A percentile compares a stretch with the other conserved stretches of the same genome.
These are phyloP conservation scores for Sarcophaga subvicina DNA, from an alignment of 2,888 invertebrate species.

Conservation along the genomic window DNA sequence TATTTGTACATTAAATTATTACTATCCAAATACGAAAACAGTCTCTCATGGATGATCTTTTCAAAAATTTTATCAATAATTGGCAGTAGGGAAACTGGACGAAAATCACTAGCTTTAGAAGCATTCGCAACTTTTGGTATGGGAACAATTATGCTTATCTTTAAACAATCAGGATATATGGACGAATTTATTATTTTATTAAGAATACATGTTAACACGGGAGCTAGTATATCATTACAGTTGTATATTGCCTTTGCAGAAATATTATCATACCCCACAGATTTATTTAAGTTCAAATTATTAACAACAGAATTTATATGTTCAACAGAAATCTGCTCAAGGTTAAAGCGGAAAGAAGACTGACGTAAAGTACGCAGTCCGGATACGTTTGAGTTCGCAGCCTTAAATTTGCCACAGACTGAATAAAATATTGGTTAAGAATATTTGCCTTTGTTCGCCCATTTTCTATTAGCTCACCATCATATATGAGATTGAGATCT, in stretches of 20 bases:
- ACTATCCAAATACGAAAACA: background rate
- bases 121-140: slow-evolving; percentile 8
- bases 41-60: background rate
- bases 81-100: background rate
- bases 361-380: background rate
- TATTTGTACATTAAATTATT: background rate
- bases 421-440: background rate
- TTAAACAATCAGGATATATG: slow-evolving; percentile 4
- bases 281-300: background rate
- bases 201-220: background rate
- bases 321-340: background rate
- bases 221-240: background rate
- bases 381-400: background rate
- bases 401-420: background rate
- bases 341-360: background rate
- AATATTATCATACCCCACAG: slow-evolving; percentile 21
- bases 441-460: background rate
- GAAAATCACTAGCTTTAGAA: background rate
- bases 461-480: background rate
- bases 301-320: background rate
- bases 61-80: slow-evolving; percentile 5
- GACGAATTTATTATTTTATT: slow-evolving; percentile 10
- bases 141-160: slow-evolving; percentile 10
- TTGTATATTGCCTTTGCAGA: background rate
- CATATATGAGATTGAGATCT: background rate